Evolutionary conservation across 2,888 invertebrate genomes (phyloP).

Genomic region (Cecidostiba fungosa): DNA sequence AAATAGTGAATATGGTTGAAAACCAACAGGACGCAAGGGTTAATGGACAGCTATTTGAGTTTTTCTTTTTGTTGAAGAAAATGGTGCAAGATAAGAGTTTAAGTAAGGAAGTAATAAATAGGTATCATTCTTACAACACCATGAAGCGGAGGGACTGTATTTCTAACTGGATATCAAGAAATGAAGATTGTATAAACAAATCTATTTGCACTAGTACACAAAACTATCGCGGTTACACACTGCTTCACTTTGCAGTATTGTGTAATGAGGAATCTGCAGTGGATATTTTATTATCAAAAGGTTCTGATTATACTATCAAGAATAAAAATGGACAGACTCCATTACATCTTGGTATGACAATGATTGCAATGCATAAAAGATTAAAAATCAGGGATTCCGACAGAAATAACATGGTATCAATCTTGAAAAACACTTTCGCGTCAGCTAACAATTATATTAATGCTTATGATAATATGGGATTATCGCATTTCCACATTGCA

Average conservation of each 20-base stretch:
- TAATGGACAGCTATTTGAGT: slow-evolving; percentile 28
- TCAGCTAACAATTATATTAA: not conserved
- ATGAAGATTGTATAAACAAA: slow-evolving; percentile 16
- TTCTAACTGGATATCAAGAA: slow-evolving; percentile 22
- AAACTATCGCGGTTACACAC: slow-evolving; percentile 24
- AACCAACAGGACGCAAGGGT: not conserved
- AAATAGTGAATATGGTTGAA: not conserved
- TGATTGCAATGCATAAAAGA: not conserved
- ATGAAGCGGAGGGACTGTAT: too few relatives aligned
- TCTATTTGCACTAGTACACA: not conserved
- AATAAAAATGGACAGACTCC: slow-evolving; percentile 44
- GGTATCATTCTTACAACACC: too few relatives aligned
- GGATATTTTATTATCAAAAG: not conserved
- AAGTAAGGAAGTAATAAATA: too few relatives aligned
- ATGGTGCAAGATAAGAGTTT: too few relatives aligned
- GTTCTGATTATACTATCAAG: slow-evolving; percentile 4
- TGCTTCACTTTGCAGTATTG: slow-evolving; percentile 43
- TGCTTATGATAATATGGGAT: slow-evolving; percentile 6
- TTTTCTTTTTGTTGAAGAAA: slow-evolving; percentile 27
- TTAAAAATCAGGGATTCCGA: not conserved
- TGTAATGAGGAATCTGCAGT: not conserved
- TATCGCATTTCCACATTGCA: slow-evolving; percentile 37
- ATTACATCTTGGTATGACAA: slow-evolving; percentile 38
- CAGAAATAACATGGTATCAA: not conserved
- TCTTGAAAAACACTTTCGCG: slow-evolving; percentile 11